A percentile compares a stretch with the other conserved stretches of the same genome.
These are phyloP conservation scores for Gallirallus australis DNA, from an alignment of 2,797 vertebrate genomes.

Conservation along the genomic window DNA sequence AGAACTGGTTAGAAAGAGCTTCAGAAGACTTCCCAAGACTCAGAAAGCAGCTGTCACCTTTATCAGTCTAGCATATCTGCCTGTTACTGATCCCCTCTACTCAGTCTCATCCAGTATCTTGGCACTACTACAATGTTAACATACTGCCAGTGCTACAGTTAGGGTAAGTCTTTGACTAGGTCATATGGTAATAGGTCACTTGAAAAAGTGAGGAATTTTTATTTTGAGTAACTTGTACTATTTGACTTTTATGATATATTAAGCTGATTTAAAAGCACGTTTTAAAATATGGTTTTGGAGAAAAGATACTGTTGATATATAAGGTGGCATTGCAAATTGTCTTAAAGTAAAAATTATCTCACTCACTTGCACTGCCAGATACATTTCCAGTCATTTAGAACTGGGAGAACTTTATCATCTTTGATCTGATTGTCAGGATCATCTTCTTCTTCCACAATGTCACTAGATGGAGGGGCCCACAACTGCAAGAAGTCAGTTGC, in stretches of 20 bases:
- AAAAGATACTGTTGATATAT: not conserved
- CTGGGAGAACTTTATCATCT: conserved; percentile 87
- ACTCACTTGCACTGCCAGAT: conserved; percentile 99
- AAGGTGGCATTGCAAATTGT: not conserved
- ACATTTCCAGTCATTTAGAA: conserved; percentile 96
- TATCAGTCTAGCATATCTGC: not conserved
- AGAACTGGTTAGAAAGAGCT: not conserved
- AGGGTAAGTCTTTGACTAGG: not conserved
- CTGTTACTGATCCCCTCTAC: not conserved
- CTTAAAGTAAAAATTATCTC: conserved; percentile 54
- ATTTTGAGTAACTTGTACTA: not conserved
- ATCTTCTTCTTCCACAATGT: conserved; percentile 88
- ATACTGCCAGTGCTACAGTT: not conserved
- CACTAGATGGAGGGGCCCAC: conserved; percentile 91
- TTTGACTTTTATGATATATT: not conserved
- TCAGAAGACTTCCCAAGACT: not conserved
- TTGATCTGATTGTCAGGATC: conserved; percentile 79
- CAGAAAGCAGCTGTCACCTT: not conserved
- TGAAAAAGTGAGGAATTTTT: not conserved
- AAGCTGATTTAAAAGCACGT: not conserved
- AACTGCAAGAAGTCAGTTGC: conserved; percentile 93
- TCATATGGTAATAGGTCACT: not conserved
- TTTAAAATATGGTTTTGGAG: not conserved
- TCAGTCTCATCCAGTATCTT: not conserved
- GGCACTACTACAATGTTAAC: not conserved